phyloP scores from a whole-genome alignment of 2,797 vertebrate genomes.

The Acomys russatus region DNA sequence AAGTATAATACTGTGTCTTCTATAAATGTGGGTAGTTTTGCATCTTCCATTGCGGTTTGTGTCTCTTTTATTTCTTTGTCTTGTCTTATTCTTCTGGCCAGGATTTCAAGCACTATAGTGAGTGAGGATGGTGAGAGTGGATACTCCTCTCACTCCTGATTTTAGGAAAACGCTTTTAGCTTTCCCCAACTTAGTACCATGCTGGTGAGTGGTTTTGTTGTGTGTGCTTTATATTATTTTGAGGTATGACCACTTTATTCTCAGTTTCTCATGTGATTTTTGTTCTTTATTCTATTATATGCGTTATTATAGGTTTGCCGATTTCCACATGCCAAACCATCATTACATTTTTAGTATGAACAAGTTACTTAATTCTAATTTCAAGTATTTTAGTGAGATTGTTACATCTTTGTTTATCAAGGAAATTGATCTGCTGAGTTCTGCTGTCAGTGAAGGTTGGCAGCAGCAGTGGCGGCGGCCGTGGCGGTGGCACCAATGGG shows the following conservation, averaged over 20 bases:
- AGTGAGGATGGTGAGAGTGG: not conserved
- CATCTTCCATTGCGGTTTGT: not conserved
- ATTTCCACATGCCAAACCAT: not conserved
- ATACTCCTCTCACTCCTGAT: too few species aligned
- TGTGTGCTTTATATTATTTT: not conserved
- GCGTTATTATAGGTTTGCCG: not conserved
- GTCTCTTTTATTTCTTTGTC: not conserved
- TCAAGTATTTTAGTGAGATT: not conserved
- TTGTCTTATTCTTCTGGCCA: not conserved
- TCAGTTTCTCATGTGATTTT: not conserved
- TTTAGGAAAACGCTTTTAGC: not conserved
- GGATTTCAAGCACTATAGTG: not conserved
- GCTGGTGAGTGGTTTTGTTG: not conserved
- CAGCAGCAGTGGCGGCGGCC: too few species aligned
- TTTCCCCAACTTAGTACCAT: not conserved
- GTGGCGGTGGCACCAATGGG: too few species aligned
- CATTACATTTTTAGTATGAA: not conserved
- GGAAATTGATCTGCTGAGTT: not conserved
- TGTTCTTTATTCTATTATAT: not conserved
- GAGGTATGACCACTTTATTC: not conserved
- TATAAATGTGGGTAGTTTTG: not conserved
- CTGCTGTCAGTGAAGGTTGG: not conserved
- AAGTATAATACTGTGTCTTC: too few species aligned
- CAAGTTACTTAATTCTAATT: not conserved
- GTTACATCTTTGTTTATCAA: not conserved